phyloP scores from a whole-genome alignment of 1,140 invertebrate species.

The Hyposmocoma kahamanoa region DNA sequence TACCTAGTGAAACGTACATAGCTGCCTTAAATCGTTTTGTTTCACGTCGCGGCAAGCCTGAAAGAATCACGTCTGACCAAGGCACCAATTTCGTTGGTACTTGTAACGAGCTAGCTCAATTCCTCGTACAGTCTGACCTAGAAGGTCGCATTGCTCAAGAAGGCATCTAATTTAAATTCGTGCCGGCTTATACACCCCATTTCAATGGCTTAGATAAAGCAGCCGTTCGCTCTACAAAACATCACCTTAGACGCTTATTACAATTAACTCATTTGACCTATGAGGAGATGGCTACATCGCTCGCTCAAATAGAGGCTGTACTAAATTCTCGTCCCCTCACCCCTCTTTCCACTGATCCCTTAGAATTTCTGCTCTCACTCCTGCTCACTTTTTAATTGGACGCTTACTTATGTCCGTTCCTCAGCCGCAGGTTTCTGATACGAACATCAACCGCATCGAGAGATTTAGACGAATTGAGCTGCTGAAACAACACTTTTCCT shows the following conservation, averaged over 20 bases:
- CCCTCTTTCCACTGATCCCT: constrained; percentile 23
- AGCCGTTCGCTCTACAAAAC: neutral
- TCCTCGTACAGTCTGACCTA: constrained; percentile 8
- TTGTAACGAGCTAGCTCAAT: constrained; percentile 14
- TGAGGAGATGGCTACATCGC: constrained; percentile 40
- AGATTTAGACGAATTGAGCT: neutral
- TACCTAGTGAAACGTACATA: constrained; percentile 24
- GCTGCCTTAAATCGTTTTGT: constrained; percentile 23
- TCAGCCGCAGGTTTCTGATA: constrained; percentile 11
- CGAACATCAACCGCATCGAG: neutral
- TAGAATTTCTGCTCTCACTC: constrained; percentile 27
- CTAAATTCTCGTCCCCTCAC: constrained; percentile 32
- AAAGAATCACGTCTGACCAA: constrained; percentile 21
- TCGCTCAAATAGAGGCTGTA: constrained; percentile 33
- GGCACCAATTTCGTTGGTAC: constrained; percentile 19
- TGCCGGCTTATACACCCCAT: constrained; percentile 3
- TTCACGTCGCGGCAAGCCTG: constrained; percentile 21
- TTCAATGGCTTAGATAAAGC: constrained; percentile 2
- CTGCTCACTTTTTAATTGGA: constrained; percentile 42
- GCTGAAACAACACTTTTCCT: constrained; percentile 1
- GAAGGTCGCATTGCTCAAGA: constrained; percentile 12
- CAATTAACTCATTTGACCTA: constrained; percentile 21
- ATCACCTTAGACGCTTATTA: constrained; percentile 15
- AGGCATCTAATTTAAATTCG: constrained; percentile 8
- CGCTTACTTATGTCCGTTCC: constrained; percentile 14